phyloP scores from a whole-genome alignment of 2,113 vertebrate genomes.

The Cranoglanis bouderius region DNA sequence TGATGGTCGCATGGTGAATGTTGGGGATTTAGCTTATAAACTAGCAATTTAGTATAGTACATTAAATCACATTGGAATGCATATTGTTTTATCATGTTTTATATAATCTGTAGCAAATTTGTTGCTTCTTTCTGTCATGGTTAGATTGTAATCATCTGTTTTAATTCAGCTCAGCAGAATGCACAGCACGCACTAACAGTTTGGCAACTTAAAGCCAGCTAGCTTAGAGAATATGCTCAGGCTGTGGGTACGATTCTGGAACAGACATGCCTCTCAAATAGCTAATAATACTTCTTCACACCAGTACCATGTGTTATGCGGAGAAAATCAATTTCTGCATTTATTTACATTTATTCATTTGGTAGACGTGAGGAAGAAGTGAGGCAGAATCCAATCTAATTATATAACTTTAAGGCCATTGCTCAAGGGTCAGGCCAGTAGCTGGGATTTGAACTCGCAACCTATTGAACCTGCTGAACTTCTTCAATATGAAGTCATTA shows the following conservation, averaged over 20 bases:
- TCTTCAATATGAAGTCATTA: neutral
- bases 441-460: neutral
- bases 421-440: neutral
- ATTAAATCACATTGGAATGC: neutral
- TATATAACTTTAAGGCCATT: neutral
- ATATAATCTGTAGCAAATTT: neutral
- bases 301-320: constrained; percentile 3
- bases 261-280: neutral
- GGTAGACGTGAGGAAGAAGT: neutral
- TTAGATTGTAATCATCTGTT: neutral
- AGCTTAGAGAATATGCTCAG: constrained; percentile 1
- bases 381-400: neutral
- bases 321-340: constrained; percentile 4
- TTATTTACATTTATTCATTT: constrained; percentile 5
- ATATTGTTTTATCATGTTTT: neutral
- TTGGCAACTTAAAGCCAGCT: constrained; percentile 18
- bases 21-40: neutral
- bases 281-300: constrained; percentile 15
- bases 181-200: constrained; percentile 5
- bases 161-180: constrained; percentile 23
- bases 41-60: neutral
- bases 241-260: neutral
- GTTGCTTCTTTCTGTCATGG: neutral
- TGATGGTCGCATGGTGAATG: neutral
- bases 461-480: neutral